Evolutionary conservation across 1,140 invertebrate species (phyloP), one percentile per base, ranked within the genome.

Genomic region (Caerostris darwini): DNA sequence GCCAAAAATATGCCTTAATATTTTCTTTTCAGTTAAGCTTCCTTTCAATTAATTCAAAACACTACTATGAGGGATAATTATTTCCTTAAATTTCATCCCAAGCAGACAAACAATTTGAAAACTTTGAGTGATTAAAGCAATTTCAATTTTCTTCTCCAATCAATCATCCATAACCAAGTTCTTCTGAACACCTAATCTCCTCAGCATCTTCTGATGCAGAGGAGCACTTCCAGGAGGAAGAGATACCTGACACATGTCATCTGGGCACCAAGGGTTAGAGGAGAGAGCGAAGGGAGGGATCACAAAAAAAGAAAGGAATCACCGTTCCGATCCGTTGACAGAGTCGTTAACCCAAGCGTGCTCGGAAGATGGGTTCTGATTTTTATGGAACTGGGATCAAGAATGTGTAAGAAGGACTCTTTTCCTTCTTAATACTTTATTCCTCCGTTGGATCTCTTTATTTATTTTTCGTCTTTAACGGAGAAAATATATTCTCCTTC

Each of bases 331-430:
- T 56, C 57, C 88, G 64, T 58, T 90, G 88, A 90, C 88, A 77
- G 88, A 56, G 67, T 90, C 88, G 67, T 90, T 90, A 90, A 90
- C 88, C 88, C 88, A 77, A 77, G 88, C 88, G 64, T 57, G 67
- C 61, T 71, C 50, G 54, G 88, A 57, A 57, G 88, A 90, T 90
- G 88, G 85, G 85, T 57, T 56, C 88, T 90, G 88, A 90, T 90
- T 90, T 90, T 90, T 90, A 71, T 90, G 69, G 61, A 77, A 90
- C 12, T 54, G 85, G 64, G 88, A 71, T 90, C 64, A 77, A 57
- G 86, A 88, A 64, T 61, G 61, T 58, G 17, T 57, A 64, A 88
- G 59, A 17, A 34, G 58, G 19, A 17, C 53, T 17, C 17, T n/a
- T 10, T 8, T 14, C 6, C 50, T 64, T 34, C 58, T 88, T 61